phyloP scores from a whole-genome alignment of 53 echinoderm and acorn worm species.

The Apostichopus leukothele region DNA sequence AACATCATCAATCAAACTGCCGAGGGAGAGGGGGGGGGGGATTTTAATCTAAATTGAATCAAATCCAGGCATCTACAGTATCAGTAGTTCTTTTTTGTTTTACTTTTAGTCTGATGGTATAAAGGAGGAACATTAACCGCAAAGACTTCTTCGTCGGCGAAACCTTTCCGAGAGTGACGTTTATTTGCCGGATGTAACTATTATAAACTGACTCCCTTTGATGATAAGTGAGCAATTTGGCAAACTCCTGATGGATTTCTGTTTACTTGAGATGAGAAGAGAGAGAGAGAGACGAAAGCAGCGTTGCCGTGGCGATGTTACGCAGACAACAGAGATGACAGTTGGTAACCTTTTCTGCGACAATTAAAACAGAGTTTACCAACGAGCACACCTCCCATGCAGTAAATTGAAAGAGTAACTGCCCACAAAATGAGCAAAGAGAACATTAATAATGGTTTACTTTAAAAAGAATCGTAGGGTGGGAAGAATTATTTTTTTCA shows the following conservation, averaged over 20 bases:
- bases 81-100: too few species aligned
- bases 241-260: conserved; percentile 36
- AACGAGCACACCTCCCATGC: background rate
- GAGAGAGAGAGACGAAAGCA: background rate
- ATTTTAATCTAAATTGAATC: conserved; percentile 35
- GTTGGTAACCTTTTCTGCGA: background rate
- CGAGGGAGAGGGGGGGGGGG: background rate
- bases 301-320: conserved; percentile 3
- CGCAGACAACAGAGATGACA: background rate
- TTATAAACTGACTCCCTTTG: too few species aligned
- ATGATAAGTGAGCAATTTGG: background rate
- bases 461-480: too few species aligned
- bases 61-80: background rate
- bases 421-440: background rate
- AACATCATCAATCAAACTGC: conserved; percentile 10
- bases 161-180: background rate
- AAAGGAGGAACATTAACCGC: too few species aligned
- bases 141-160: too few species aligned
- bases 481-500: too few species aligned
- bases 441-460: too few species aligned
- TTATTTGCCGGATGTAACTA: background rate
- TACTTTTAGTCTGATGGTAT: too few species aligned
- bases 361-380: background rate
- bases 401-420: background rate
- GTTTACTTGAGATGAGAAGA: conserved; percentile 2